phyloP scores from a whole-genome alignment of 1,140 invertebrate species.

The Drosophila arawakana region DNA sequence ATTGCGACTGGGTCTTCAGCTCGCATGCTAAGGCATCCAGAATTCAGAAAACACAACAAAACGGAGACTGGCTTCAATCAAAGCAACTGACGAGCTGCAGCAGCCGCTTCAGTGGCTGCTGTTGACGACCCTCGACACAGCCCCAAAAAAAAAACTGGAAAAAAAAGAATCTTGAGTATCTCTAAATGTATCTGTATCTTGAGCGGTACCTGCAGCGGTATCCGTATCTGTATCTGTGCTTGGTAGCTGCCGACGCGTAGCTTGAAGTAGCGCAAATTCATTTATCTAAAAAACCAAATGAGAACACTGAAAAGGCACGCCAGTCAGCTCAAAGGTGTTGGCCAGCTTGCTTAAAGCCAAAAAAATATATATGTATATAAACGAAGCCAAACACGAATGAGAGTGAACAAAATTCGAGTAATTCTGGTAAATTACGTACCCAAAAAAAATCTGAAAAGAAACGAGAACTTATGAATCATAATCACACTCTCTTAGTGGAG shows the following conservation, averaged over 20 bases:
- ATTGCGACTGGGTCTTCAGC: slow-evolving; percentile 52
- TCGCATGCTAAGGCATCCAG: slow-evolving; percentile 14
- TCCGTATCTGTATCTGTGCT: slow-evolving; percentile 39
- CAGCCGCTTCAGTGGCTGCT: slow-evolving; percentile 52
- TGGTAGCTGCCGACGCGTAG: slow-evolving; percentile 63
- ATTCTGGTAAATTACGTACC: slow-evolving; percentile 76
- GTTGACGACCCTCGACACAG: slow-evolving; percentile 57
- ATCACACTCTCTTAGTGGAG: slow-evolving; percentile 67
- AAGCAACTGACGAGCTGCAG: slow-evolving; percentile 75
- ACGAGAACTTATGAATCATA: slow-evolving; percentile 74
- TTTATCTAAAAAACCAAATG: slow-evolving; percentile 78
- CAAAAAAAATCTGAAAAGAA: slow-evolving; percentile 44
- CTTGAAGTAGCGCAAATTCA: slow-evolving; percentile 81
- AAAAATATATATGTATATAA: slow-evolving; percentile 26
- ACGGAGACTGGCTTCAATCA: slow-evolving; percentile 72
- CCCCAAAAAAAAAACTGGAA: neutral
- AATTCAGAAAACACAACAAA: neutral
- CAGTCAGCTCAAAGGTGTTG: slow-evolving; percentile 72
- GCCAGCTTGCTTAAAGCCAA: slow-evolving; percentile 63
- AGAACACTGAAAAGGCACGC: slow-evolving; percentile 69
- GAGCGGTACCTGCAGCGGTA: slow-evolving; percentile 8
- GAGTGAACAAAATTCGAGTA: slow-evolving; percentile 56
- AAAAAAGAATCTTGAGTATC: slow-evolving; percentile 8
- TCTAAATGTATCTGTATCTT: slow-evolving; percentile 4
- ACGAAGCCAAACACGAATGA: slow-evolving; percentile 28